These are phyloP conservation scores for Coturnix japonica DNA, from an alignment of 2,113 vertebrate species.

Conservation along the genomic window DNA sequence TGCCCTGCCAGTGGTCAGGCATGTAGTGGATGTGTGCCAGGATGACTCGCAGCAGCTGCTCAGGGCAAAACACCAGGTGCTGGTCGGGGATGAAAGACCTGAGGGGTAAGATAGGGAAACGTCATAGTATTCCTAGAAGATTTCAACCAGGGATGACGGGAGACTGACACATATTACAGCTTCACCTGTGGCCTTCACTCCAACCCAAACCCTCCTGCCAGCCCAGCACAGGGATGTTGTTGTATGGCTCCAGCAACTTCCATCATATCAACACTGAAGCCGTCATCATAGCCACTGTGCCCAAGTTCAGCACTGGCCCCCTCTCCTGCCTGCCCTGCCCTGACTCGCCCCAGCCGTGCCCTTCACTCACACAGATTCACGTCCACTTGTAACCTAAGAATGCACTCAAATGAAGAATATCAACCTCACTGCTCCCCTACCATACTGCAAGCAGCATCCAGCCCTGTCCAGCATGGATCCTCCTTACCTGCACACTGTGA, in stretches of 20 bases:
- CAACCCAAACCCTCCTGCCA: neutral
- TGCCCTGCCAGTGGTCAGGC: conserved; percentile 99
- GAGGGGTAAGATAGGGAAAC: neutral
- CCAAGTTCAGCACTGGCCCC: neutral
- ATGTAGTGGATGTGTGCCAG: conserved; percentile 98
- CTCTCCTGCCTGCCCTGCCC: neutral
- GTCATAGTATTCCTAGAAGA: neutral
- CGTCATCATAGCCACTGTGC: neutral
- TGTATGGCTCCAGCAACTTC: neutral
- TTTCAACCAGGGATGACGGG: neutral
- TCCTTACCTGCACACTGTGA: conserved; percentile 94
- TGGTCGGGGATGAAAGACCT: conserved; percentile 98
- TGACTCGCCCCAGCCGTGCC: neutral
- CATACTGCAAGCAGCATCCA: neutral
- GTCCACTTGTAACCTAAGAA: neutral
- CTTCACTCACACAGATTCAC: neutral
- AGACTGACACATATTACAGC: neutral
- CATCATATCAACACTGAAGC: neutral
- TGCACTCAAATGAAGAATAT: rapidly evolving
- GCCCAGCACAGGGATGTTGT: neutral
- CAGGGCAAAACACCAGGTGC: conserved; percentile 96
- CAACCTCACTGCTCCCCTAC: neutral
- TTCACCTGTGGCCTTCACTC: neutral
- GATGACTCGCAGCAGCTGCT: conserved; percentile 96
- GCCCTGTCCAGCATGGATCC: neutral